Evolutionary conservation across 2,888 invertebrate species (phyloP), one percentile per base, ranked within the genome.

Genomic region (Lepeophtheirus nordmannii): DNA sequence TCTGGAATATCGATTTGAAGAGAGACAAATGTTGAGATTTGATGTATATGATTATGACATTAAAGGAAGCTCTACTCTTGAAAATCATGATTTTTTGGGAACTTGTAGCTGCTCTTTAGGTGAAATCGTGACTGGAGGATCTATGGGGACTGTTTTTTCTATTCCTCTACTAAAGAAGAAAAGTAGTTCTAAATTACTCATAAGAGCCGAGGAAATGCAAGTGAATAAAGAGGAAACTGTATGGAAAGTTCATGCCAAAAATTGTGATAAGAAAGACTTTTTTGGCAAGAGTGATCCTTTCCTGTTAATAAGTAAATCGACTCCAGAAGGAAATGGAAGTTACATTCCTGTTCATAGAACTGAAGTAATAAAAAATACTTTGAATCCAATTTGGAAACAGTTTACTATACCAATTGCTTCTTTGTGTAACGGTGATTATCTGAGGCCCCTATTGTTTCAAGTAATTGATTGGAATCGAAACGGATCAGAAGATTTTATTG

Each of bases 1-100:
- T 37, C 70, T 81, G 56, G 76, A 78, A 56, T 82, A 81, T 71
- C 76, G 76, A 67, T 82, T 82, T 75, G 81, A 82, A 70, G 78
- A 80, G 68, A 78, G 57, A 10, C 22, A 57, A 57, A 72, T 77
- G 38, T 71, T 82, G 41, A 75, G 75, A 70, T 78, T 82, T 72
- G 78, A 78, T 68, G 74, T 77, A 0, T 77, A 75, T 70, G 77
- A 77, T 70, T 72, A 76, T 66, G 77, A 77, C 70, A 74, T 72
- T 37, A 30, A 30, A 30, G 69, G 71, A 12, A 72, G 72, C 39
- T 37, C 70, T 8, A 72, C 72, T 66, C 69, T 76, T 10, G 70
- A 70, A 20, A 72, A 73, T 40, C 77, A 78, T 69, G 78, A 80
- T 70, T 79, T 78, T 69, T 73, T 82, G 7, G 82, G 82, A 11